Evolutionary conservation across 1,140 invertebrate genomes (phyloP).

Genomic region (Drosophila arawakana): DNA sequence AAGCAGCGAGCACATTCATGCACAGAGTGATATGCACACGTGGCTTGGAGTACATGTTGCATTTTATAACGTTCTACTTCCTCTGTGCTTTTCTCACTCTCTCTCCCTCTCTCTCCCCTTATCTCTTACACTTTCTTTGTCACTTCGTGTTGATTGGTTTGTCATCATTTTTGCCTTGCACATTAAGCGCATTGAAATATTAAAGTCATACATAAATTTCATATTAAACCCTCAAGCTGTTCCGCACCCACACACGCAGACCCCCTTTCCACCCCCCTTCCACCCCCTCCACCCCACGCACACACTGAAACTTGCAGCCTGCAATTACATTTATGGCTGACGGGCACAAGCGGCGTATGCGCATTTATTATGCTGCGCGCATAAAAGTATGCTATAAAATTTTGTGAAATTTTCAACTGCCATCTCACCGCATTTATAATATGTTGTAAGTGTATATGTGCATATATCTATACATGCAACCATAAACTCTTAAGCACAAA

Average conservation of each 20-base stretch:
- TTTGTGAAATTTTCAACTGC: conserved; percentile 38
- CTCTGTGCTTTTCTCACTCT: too few species aligned
- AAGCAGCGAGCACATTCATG: background rate
- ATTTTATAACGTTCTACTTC: conserved; percentile 10
- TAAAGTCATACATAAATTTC: conserved; percentile 58
- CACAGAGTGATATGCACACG: conserved; percentile 2
- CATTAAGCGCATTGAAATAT: conserved; percentile 58
- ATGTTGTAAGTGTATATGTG: background rate
- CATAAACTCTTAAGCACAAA: conserved; percentile 1
- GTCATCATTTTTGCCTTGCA: conserved; percentile 12
- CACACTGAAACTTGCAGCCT: conserved; percentile 23
- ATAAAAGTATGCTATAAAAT: conserved; percentile 69
- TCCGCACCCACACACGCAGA: conserved; percentile 24
- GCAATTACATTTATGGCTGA: conserved; percentile 48
- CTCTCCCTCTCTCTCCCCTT: background rate
- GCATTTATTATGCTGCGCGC: conserved; percentile 48
- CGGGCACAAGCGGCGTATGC: conserved; percentile 50
- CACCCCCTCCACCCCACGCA: too few species aligned
- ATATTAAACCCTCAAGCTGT: conserved; percentile 59
- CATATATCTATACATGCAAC: background rate
- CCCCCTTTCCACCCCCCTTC: background rate
- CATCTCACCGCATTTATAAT: conserved; percentile 10
- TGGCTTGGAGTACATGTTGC: conserved; percentile 8
- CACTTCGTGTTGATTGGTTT: conserved; percentile 36
- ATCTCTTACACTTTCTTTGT: background rate